These are phyloP conservation scores for Pogonus chalceus DNA, from an alignment of 1,140 invertebrate genomes.

Conservation along the genomic window DNA sequence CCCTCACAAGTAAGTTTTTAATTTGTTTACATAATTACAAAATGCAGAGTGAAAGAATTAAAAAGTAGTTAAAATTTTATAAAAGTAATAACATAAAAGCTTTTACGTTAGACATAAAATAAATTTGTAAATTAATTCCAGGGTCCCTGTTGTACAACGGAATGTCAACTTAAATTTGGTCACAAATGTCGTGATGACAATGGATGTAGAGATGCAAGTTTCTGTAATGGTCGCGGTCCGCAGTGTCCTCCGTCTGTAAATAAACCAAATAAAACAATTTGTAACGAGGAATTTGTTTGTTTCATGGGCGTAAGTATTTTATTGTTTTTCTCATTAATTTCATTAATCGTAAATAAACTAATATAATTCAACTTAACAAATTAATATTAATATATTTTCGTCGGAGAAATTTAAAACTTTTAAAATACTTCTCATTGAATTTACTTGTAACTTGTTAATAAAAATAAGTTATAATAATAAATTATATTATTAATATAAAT, in stretches of 20 bases:
- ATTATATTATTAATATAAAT: too few relatives aligned
- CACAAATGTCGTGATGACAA: slow-evolving; percentile 90
- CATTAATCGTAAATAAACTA: too few relatives aligned
- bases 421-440: too few relatives aligned
- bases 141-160: slow-evolving; percentile 89
- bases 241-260: slow-evolving; percentile 83
- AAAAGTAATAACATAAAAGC: too few relatives aligned
- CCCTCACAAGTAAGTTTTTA: slow-evolving; percentile 64
- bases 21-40: too few relatives aligned
- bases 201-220: slow-evolving; percentile 82
- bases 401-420: too few relatives aligned
- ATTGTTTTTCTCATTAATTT: not conserved
- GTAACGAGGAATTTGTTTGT: slow-evolving; percentile 88
- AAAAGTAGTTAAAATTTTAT: not conserved
- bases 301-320: slow-evolving; percentile 76
- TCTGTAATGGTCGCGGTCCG: slow-evolving; percentile 75
- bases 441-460: too few relatives aligned
- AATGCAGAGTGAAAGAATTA: slow-evolving; percentile 3
- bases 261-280: slow-evolving; percentile 89
- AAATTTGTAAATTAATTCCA: slow-evolving; percentile 40
- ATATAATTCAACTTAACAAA: too few relatives aligned
- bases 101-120: too few relatives aligned
- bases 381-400: too few relatives aligned
- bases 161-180: slow-evolving; percentile 74
- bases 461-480: too few relatives aligned